Evolutionary conservation across 2,888 invertebrate species (phyloP).

Genomic region (Neria commutata): DNA sequence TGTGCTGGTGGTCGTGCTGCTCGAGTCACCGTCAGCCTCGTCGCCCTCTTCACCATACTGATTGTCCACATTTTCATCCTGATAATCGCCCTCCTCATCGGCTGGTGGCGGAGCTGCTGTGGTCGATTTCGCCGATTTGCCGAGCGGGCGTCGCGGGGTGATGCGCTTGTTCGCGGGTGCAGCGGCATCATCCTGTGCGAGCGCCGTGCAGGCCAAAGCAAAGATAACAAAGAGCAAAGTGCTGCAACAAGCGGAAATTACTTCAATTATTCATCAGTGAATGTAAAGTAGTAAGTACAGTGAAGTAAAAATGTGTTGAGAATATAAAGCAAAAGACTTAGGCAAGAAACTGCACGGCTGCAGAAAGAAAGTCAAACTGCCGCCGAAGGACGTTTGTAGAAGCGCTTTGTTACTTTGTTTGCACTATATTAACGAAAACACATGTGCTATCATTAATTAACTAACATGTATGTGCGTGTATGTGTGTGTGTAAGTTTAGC

Average conservation of each 20-base stretch:
- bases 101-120: conserved; percentile 46
- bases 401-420: no score
- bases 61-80: conserved; percentile 63
- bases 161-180: conserved; percentile 43
- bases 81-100: conserved; percentile 62
- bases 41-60: conserved; percentile 55
- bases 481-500: no score
- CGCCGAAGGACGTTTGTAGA: no score
- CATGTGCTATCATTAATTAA: no score
- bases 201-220: conserved; percentile 45
- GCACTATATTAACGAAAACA: no score
- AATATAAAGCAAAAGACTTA: conserved; percentile 30
- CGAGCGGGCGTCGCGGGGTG: conserved; percentile 51
- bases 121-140: conserved; percentile 47
- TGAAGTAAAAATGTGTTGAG: conserved; percentile 23
- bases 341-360: conserved; percentile 20
- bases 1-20: conserved; percentile 68
- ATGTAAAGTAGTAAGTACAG: background rate
- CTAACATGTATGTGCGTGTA: no score
- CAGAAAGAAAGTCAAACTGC: no score
- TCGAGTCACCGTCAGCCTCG: conserved; percentile 55
- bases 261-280: background rate
- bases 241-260: conserved; percentile 28
- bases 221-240: conserved; percentile 50
- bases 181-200: conserved; percentile 43